Base-by-base conservation (phyloP, 2,888 invertebrate species). In the Auanema freiburgensis region DNA sequence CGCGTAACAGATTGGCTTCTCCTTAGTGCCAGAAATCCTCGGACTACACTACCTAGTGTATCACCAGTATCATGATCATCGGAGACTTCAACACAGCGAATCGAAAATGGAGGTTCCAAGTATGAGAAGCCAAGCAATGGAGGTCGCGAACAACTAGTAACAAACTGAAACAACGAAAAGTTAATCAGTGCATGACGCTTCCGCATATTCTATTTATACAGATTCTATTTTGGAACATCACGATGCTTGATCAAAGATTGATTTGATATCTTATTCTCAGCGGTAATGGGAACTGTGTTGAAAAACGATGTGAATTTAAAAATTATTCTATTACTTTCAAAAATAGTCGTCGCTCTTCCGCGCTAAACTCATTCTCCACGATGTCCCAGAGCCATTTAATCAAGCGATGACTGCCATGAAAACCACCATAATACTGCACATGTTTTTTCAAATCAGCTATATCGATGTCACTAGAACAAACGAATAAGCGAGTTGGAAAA, bases 351-450 rank as follows among this genome's bases (percentile, higher is more conserved):
- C 92, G 89, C 85, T 98, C 98, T 58, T 91, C 89, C 83, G 93
- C 91, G 11, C 88, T 89, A 85, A 99, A 98, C 85, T 99, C 97
- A 78, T 92, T 90, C 79, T 92, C 92, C 70, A 98, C 87, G 79
- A 98, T 92, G 86, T 97, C 95, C 98, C 98, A 98, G 57, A 98
- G 88, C 98, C 98, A 98, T 84, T 92, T 91, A 56, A 99, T 92
- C 57, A 99, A 93, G 44, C 74, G 66, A 92, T 93, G 2, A 90
- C 90, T 86, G 88, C 92, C 93, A 85, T 98, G 98, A 86, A 98
- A 98, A 5, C 98, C 98, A 64, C 98, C 98, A 86, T 96, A 98
- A 87, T 98, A 98, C 85, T 96, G 95, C 11, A 96, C 96, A 87
- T 98, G 91, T 46, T 88, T 87, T 81, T 89, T 89, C 66, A 97